Base-by-base conservation (phyloP, 2,113 vertebrate species). In the Pseudorhombus dupliciocellatus region DNA sequence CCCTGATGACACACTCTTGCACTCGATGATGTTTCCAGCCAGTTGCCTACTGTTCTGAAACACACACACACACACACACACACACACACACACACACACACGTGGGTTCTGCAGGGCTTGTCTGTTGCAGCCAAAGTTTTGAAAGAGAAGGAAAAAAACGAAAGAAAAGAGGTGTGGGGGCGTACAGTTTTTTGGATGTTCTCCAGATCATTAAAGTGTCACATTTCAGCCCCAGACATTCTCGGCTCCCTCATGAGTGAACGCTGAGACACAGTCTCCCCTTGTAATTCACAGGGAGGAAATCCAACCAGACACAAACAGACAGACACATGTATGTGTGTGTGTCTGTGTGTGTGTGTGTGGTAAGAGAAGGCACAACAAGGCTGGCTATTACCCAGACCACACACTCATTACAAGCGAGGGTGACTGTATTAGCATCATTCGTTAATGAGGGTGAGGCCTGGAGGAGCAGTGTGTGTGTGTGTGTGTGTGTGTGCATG, bases 181-280 rank as follows among this genome's bases (percentile, higher is more conserved):
- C 2, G 85, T 51, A 44, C 11, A 26, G 61, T 40, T 77, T 76
- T 59, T 81, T 88, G 81, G 90, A 82, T 40, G 57, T 52, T 64
- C 60, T 89, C 83, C 83, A 86, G 73, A 84, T 90, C 78, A 87
- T 91, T 90, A 85, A 90, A 86, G 87, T 87, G 66, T 93, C 77
- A 66, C n/a, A 59, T 92, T 92, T 85, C 90, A 89, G 50, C 70
- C 70, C 50, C 80, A 89, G 79, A 88, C 84, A 68, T 79, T 84
- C 73, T 70, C 79, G 12, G 34, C 72, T 73, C 77, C 63, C 37
- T 75, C 11, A 50, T 58, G 79, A 58, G 30, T 76, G 63, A 84
- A 53, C 73, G 16, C 82, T 37, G 62, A 81, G 66, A 77, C 81
- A 66, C 15, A 16, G 66, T 25, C 73, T 79, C 53, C 46, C 30